These are phyloP conservation scores for Rhopalosiphum nymphaeae DNA, from an alignment of 2,888 invertebrate species.

Conservation along the genomic window DNA sequence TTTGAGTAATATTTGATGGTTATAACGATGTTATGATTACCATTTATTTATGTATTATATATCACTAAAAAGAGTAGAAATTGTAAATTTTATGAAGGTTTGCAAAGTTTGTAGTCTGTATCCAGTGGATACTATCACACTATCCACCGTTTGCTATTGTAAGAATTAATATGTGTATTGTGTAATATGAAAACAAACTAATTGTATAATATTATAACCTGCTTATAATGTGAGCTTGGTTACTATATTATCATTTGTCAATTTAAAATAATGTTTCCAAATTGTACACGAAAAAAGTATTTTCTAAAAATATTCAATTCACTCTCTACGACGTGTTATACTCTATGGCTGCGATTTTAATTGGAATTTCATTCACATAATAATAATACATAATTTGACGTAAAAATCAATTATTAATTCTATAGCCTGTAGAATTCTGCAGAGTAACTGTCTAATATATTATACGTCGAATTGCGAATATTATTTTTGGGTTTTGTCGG, in stretches of 20 bases:
- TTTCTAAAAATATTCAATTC: neutral
- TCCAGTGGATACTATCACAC: too few relatives aligned
- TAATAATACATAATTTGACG: neutral
- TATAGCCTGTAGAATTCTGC: neutral
- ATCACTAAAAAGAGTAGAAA: neutral
- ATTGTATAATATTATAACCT: neutral
- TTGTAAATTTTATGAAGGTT: neutral
- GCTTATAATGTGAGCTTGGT: neutral
- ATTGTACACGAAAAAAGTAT: neutral
- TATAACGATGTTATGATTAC: too few relatives aligned
- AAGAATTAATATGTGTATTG: neutral
- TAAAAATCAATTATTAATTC: neutral
- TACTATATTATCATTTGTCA: neutral
- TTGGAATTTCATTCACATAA: neutral
- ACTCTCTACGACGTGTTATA: neutral
- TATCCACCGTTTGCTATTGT: neutral
- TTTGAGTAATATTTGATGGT: neutral
- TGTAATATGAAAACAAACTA: neutral
- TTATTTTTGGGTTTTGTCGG: neutral
- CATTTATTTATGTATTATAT: neutral
- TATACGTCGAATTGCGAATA: neutral
- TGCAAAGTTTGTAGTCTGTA: neutral
- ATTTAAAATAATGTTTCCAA: neutral
- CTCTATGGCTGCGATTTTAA: neutral
- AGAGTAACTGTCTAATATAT: neutral